Evolutionary conservation across 2,888 invertebrate genomes (phyloP).

Genomic region (Scrobipalpa costella): DNA sequence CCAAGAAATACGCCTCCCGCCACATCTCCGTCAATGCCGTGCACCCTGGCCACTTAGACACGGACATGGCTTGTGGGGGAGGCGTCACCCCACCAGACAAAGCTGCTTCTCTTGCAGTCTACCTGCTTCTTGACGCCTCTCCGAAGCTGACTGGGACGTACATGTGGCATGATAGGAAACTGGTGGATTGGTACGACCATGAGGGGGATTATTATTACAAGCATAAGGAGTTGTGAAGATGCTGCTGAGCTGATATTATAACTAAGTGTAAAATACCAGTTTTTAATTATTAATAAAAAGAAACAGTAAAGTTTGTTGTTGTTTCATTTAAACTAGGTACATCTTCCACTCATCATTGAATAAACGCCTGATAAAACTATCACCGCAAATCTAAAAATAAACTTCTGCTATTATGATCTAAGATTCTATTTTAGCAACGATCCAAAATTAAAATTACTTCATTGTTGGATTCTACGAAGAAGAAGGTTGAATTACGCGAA

Average conservation of each 20-base stretch:
- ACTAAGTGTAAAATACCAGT: neutral
- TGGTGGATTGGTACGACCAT: slow-evolving; percentile 83
- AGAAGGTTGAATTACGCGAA: too few relatives aligned
- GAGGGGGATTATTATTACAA: slow-evolving; percentile 41
- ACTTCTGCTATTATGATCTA: neutral
- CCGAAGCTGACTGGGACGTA: slow-evolving; percentile 83
- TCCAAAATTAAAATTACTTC: too few relatives aligned
- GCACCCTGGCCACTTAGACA: slow-evolving; percentile 64
- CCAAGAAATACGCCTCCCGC: slow-evolving; percentile 52
- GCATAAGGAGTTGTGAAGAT: slow-evolving; percentile 16
- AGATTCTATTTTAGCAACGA: too few relatives aligned
- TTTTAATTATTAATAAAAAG: too few relatives aligned
- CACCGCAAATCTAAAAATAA: neutral
- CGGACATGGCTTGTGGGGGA: slow-evolving; percentile 76
- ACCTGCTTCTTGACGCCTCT: slow-evolving; percentile 82
- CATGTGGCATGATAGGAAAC: slow-evolving; percentile 82
- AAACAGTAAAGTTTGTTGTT: too few relatives aligned
- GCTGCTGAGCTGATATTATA: neutral
- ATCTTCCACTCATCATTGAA: too few relatives aligned
- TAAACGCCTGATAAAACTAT: neutral
- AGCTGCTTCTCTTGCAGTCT: slow-evolving; percentile 78
- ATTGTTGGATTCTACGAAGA: too few relatives aligned
- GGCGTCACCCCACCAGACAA: slow-evolving; percentile 82
- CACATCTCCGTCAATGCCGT: slow-evolving; percentile 70
- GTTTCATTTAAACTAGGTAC: too few relatives aligned